Base-by-base conservation (phyloP, 1,140 invertebrate species). In the Pogonomyrmex californicus region DNA sequence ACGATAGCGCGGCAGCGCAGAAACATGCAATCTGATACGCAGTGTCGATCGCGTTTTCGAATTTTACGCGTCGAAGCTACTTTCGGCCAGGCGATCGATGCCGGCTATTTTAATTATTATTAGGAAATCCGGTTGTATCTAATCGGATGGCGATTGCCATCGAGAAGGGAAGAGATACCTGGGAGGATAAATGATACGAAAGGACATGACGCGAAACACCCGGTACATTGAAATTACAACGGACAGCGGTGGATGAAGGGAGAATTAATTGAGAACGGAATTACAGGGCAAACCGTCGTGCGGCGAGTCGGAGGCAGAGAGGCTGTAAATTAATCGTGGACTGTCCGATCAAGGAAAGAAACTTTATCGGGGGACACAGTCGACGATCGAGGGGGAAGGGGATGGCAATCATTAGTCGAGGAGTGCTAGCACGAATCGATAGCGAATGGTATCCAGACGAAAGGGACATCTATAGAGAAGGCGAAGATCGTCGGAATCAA, bases 1-100 rank as follows among this genome's bases (percentile, higher is more conserved):
- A 58, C 30, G 78, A 71, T 33, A 14, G 14, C 38, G 65, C n/a
- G 49, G 12, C n/a, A 56, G 23, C 49, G 60, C 23, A 23, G 23
- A 81, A 71, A 81, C 30, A 41, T 17, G 54, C 30, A 17, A 82
- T 58, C 9, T 4, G 60, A 66, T 78, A 51, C 81, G 12, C 70
- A 71, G 82, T 88, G 91, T 88, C 89, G 90, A 90, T 91, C 91
- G 85, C 86, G 91, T 91, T 85, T 23, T 68, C 63, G 3, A 82
- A 66, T 77, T 51, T 38, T 49, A 23, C 33, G 14, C 14, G 6
- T 44, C 12, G 44, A 33, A 38, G 17, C n/a, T 10, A 7, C 12
- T 54, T 49, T 30, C 12, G 10, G 17, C 17, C 23, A 23, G 30
- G 1, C 12, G 12, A 38, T 36, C 60, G 76, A 51, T 30, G 41